Conservation (phyloP, 2,113 vertebrate species). For the Cyphomyrus discorhynchus region DNA sequence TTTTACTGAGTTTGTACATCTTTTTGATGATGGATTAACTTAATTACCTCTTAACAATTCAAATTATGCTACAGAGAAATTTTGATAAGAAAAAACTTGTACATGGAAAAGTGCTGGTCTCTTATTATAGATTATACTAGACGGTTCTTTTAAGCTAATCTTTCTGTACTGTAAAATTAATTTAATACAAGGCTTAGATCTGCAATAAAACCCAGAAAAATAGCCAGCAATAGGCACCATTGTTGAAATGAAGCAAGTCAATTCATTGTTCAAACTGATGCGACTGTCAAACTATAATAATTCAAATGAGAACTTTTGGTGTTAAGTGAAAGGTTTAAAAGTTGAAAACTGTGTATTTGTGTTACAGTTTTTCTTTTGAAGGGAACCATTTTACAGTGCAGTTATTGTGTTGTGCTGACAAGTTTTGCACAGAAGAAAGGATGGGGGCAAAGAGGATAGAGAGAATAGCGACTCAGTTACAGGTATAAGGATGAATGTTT, state of each 20-base stretch:
- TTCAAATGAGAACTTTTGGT: not conserved
- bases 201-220: not conserved
- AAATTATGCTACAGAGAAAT: slow-evolving; percentile 41
- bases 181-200: slow-evolving; percentile 4
- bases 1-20: slow-evolving; percentile 58
- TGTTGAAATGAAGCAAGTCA: not conserved
- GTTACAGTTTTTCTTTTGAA: not conserved
- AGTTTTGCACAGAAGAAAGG: not conserved
- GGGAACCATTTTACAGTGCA: not conserved
- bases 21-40: slow-evolving; percentile 49
- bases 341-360: not conserved
- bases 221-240: not conserved
- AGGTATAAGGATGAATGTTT: not conserved
- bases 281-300: not conserved
- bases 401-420: not conserved
- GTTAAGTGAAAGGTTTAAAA: not conserved
- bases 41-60: slow-evolving; percentile 55
- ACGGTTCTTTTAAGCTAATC: not conserved
- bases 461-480: not conserved
- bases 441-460: not conserved
- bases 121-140: slow-evolving; percentile 11
- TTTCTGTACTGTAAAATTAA: not conserved
- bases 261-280: not conserved
- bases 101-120: not conserved
- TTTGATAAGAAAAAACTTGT: not conserved